phyloP scores from a whole-genome alignment of 2,888 invertebrate genomes.

The Tetramorium bicarinatum region DNA sequence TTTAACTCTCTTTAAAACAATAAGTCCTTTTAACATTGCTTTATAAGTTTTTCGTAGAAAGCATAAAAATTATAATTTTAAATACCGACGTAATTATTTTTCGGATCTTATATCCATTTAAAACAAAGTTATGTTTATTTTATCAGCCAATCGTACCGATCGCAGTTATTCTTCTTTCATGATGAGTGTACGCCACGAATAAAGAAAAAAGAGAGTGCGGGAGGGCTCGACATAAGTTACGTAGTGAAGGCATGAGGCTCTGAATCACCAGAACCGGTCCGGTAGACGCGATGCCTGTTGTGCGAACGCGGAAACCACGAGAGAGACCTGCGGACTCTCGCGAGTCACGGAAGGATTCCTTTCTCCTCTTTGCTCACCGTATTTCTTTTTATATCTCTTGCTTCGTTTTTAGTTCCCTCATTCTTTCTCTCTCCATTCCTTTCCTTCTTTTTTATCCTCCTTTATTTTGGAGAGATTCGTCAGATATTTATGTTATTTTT shows the following conservation, averaged over 20 bases:
- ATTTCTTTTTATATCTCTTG: conserved; percentile 55
- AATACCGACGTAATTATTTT: background rate
- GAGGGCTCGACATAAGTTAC: conserved; percentile 52
- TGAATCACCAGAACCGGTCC: conserved; percentile 81
- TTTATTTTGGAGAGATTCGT: conserved; percentile 7
- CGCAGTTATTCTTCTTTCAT: conserved; percentile 20
- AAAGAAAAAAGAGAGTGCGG: conserved; percentile 51
- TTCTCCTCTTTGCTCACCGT: conserved; percentile 65
- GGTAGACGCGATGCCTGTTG: conserved; percentile 69
- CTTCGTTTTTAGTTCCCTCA: conserved; percentile 51
- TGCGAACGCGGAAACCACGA: conserved; percentile 81
- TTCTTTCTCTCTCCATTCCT: conserved; percentile 49
- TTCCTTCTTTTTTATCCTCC: background rate
- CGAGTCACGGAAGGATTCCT: conserved; percentile 75
- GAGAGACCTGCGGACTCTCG: conserved; percentile 65
- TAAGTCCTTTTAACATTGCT: background rate
- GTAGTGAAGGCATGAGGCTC: conserved; percentile 67
- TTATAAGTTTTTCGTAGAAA: background rate
- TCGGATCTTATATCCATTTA: background rate
- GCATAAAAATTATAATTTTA: background rate
- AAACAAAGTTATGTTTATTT: conserved; percentile 1
- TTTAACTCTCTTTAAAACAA: background rate
- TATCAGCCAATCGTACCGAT: background rate
- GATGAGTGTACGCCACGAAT: conserved; percentile 42
- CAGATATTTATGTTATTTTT: background rate